Evolutionary conservation across 2,888 invertebrate species (phyloP), one percentile per base, ranked within the genome.

Genomic region (Metellina segmentata): DNA sequence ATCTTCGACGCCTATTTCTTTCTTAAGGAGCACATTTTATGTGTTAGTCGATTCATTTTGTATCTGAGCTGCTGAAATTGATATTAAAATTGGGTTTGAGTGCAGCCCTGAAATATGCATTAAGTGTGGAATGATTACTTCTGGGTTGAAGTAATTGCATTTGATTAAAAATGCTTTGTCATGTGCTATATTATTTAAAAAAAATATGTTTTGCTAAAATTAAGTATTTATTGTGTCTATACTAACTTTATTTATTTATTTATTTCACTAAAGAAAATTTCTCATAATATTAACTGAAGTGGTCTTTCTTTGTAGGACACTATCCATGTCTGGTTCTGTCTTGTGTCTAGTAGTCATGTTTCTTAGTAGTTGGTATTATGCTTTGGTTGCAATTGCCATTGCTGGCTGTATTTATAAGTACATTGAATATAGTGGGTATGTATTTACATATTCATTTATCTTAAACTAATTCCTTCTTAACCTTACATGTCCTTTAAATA

Each of bases 331-430:
- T 93, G 99, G 98, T 61, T 96, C 98, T 93, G 96, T 97, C 0
- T 96, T 99, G 71, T 99, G 99, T 95, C 97, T 99, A 94, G 98
- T 98, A 19, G 98, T 99, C 92, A 99, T 99, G 99, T 99, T 99
- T 95, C 98, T 99, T 97, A 98, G 98, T 16, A 98, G 98, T 82
- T 99, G 99, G 98, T 98, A 98, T 95, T 98, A 98, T 95, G 99
- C 99, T 20, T 96, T 99, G 51, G 95, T 98, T 93, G 98, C 99
- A 75, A 98, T 99, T 97, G 97, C 97, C 81, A 97, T 99, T 97
- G 99, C 99, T 70, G 97, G 98, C 48, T 95, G 97, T 91, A 98
- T 99, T 95, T 99, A 99, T 96, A 99, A 99, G 95, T 99, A 99
- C 95, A 99, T 99, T 95, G 99, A 99, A 96, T 99, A 98, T 95